These are phyloP conservation scores for Eudyptes chrysolophus DNA, from an alignment of 2,113 vertebrate genomes.

Conservation along the genomic window DNA sequence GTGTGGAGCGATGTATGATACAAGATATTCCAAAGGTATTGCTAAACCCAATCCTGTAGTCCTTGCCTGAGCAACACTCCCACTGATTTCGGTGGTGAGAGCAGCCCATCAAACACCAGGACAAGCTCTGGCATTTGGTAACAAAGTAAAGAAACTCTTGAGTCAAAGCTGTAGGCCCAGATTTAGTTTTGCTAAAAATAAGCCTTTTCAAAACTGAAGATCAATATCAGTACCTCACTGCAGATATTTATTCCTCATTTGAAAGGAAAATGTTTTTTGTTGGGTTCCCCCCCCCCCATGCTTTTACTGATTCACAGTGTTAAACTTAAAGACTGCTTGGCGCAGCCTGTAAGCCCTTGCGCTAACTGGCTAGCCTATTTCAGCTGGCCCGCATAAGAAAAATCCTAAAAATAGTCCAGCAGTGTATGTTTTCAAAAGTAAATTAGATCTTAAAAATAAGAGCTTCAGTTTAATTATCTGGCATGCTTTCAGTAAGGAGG, in stretches of 20 bases:
- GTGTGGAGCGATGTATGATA: background rate
- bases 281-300: background rate
- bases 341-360: background rate
- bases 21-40: background rate
- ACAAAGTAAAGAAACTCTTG: background rate
- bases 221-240: background rate
- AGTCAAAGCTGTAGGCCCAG: background rate
- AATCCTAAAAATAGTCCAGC: conserved; percentile 30
- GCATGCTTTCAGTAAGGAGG: background rate
- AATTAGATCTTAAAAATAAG: conserved; percentile 54
- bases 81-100: background rate
- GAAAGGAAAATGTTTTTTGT: background rate
- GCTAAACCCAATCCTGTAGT: background rate
- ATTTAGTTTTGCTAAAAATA: background rate
- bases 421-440: conserved; percentile 17
- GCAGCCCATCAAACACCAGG: background rate
- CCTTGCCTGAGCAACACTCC: background rate
- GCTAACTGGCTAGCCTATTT: conserved; percentile 41
- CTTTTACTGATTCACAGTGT: background rate
- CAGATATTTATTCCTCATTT: background rate
- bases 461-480: conserved; percentile 41
- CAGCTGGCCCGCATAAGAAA: conserved; percentile 14
- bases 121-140: background rate
- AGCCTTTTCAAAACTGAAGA: background rate
- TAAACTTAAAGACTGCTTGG: background rate